Conservation (phyloP, 2,113 vertebrate genomes). For the Pelecanoides urinatrix region DNA sequence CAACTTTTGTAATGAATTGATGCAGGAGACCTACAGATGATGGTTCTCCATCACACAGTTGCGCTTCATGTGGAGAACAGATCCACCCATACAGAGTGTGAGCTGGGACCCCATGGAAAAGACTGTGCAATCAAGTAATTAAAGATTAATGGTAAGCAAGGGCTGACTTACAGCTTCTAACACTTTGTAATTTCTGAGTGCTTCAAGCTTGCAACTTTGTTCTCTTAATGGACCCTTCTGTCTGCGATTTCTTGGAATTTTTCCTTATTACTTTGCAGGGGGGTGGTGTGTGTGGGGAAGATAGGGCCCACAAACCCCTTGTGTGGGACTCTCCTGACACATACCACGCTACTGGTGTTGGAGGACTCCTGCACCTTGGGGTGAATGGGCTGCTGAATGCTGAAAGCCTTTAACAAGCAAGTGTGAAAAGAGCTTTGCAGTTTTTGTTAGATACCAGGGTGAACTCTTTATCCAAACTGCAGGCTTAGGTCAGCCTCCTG, state of each 20-base stretch:
- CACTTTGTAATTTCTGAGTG: neutral
- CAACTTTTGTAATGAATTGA: neutral
- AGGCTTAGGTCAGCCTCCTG: neutral
- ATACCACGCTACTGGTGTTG: accelerated
- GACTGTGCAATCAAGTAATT: neutral
- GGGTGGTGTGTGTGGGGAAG: neutral
- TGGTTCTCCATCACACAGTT: neutral
- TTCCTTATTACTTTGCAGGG: neutral
- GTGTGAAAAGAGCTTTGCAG: neutral
- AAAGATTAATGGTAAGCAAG: neutral
- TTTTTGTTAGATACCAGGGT: neutral
- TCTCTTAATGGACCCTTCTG: neutral
- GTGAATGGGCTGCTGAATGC: neutral
- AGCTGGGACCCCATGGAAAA: neutral
- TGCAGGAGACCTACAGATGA: neutral
- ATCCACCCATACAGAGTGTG: neutral
- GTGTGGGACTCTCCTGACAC: neutral
- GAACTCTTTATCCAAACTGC: neutral
- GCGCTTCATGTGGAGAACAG: neutral
- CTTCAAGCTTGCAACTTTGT: neutral
- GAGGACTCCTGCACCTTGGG: neutral
- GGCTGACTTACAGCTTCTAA: neutral
- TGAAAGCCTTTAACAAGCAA: neutral
- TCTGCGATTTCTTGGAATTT: neutral
- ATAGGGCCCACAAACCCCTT: neutral